Evolutionary conservation across 2,113 vertebrate genomes (phyloP).

Genomic region (Pelecanoides urinatrix): DNA sequence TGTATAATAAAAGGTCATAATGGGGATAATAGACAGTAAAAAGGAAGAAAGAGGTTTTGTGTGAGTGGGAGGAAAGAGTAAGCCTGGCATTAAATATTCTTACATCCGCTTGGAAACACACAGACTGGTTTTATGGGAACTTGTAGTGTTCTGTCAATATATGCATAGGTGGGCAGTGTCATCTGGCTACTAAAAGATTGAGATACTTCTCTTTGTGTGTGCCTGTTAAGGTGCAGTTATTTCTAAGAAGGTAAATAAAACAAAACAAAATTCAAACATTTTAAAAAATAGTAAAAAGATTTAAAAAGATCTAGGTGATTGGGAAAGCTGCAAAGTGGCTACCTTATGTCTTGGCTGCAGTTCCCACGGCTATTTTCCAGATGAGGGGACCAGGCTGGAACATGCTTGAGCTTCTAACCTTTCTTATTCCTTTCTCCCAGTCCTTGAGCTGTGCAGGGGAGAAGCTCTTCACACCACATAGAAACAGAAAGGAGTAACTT

Average conservation of each 20-base stretch:
- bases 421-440: background rate
- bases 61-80: background rate
- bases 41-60: background rate
- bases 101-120: background rate
- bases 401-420: background rate
- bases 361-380: background rate
- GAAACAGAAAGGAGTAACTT: background rate
- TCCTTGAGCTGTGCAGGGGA: background rate
- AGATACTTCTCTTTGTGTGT: background rate
- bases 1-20: conserved; percentile 68
- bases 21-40: conserved; percentile 52
- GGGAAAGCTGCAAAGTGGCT: background rate
- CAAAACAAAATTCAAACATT: background rate
- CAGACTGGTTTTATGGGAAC: background rate
- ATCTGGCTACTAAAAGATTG: background rate
- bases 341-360: background rate
- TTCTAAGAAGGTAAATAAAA: background rate
- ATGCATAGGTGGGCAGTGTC: background rate
- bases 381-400: background rate
- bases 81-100: conserved; percentile 5
- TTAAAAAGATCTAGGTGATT: accelerated
- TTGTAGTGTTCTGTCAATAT: background rate
- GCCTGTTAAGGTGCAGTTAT: background rate
- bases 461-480: background rate
- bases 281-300: background rate